Conservation (phyloP, 1,140 invertebrate genomes). For the Philopotamus ludificatus region DNA sequence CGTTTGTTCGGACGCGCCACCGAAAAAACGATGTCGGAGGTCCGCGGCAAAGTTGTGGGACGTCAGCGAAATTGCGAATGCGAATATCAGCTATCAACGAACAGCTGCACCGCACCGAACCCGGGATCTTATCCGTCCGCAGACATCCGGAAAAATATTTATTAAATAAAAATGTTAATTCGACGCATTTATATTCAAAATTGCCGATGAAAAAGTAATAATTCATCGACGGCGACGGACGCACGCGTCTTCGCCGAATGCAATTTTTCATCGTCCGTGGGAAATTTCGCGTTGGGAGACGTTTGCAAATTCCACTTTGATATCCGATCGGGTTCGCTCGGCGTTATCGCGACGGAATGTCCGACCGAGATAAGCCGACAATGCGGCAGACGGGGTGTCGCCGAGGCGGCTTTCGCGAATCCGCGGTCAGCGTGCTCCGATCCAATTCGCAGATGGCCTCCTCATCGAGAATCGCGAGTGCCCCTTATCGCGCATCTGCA, state of each 20-base stretch:
- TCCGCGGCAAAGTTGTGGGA: not conserved
- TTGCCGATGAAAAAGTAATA: too few species aligned
- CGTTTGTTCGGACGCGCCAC: too few species aligned
- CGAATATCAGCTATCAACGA: constrained; percentile 1
- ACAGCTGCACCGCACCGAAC: constrained; percentile 14
- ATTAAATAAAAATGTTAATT: too few species aligned
- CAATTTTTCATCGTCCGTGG: too few species aligned
- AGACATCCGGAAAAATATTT: too few species aligned
- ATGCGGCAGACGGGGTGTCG: constrained; percentile 19
- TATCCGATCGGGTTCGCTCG: not conserved
- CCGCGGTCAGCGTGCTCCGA: not conserved
- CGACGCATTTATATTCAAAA: too few species aligned
- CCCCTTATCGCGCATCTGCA: not conserved
- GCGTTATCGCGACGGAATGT: not conserved
- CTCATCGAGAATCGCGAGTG: not conserved
- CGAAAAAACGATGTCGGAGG: constrained; percentile 16
- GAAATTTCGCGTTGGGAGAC: too few species aligned
- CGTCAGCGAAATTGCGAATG: constrained; percentile 1
- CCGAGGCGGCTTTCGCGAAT: not conserved
- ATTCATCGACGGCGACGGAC: too few species aligned
- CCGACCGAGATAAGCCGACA: constrained; percentile 6
- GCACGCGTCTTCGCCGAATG: too few species aligned
- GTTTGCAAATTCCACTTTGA: too few species aligned
- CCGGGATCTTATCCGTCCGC: too few species aligned
- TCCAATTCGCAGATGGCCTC: constrained; percentile 6